Evolutionary conservation across 1,140 invertebrate genomes (phyloP).

Genomic region (Pseudomyrmex sp.): DNA sequence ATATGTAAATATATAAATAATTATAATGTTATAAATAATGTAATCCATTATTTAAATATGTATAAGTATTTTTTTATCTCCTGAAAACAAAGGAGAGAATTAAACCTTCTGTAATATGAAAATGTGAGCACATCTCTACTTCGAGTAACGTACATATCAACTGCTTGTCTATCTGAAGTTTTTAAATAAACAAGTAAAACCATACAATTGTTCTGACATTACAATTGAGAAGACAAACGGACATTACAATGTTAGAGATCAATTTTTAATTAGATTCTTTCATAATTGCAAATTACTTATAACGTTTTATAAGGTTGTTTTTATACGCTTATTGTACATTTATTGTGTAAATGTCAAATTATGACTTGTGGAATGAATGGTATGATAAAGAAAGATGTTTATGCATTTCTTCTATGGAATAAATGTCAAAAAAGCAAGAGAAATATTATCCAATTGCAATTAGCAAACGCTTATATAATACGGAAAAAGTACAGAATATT

Average conservation of each 20-base stretch:
- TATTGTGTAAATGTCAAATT: too few species aligned
- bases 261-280: too few species aligned
- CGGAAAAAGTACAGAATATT: slow-evolving; percentile 29
- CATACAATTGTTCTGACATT: slow-evolving; percentile 23
- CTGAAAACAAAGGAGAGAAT: too few species aligned
- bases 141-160: slow-evolving; percentile 55
- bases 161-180: slow-evolving; percentile 58
- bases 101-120: background rate
- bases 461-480: background rate
- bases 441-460: background rate
- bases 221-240: slow-evolving; percentile 38
- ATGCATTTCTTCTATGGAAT: background rate
- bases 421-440: background rate
- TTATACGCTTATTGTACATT: too few species aligned
- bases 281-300: too few species aligned
- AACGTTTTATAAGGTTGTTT: too few species aligned
- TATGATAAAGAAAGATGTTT: too few species aligned
- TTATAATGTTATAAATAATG: background rate
- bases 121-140: slow-evolving; percentile 44
- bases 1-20: background rate
- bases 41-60: background rate
- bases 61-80: background rate
- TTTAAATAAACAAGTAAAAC: slow-evolving; percentile 33
- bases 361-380: too few species aligned
- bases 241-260: background rate